These are phyloP conservation scores for Tenthredo livida DNA, from an alignment of 2,888 invertebrate genomes.

Conservation along the genomic window DNA sequence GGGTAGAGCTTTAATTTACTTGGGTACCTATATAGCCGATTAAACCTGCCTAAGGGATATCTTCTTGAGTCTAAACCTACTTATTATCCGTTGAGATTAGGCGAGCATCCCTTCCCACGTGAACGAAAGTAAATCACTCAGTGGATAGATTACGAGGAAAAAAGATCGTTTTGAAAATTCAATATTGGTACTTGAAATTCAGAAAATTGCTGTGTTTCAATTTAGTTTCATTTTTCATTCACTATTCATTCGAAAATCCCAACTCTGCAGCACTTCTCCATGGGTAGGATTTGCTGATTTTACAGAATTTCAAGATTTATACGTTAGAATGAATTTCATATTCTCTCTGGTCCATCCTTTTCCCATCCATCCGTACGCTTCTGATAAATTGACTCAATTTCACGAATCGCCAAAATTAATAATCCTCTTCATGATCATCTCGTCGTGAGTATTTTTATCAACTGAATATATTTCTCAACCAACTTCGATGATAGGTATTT, in stretches of 20 bases:
- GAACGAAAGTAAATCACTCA: slow-evolving; percentile 11
- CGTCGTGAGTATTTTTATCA: background rate
- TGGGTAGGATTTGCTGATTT: slow-evolving; percentile 23
- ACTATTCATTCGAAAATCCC: background rate
- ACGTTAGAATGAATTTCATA: background rate
- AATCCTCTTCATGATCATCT: background rate
- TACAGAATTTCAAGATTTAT: background rate
- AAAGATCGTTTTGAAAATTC: background rate
- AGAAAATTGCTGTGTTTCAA: background rate
- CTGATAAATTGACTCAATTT: slow-evolving; percentile 25
- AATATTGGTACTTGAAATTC: background rate
- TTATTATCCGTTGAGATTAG: slow-evolving; percentile 29
- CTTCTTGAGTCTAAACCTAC: slow-evolving; percentile 3
- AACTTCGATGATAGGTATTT: background rate
- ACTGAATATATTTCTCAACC: background rate
- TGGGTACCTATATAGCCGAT: background rate
- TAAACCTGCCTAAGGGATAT: slow-evolving; percentile 18
- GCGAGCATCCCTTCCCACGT: slow-evolving; percentile 20
- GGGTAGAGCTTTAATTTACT: background rate
- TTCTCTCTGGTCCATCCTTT: slow-evolving; percentile 12
- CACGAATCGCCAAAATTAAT: background rate
- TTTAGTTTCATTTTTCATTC: background rate
- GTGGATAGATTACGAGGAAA: background rate
- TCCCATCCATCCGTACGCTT: background rate
- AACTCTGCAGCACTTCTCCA: background rate